These are phyloP conservation scores for Drosophila serrata DNA, from an alignment of 1,140 invertebrate genomes.

Conservation along the genomic window DNA sequence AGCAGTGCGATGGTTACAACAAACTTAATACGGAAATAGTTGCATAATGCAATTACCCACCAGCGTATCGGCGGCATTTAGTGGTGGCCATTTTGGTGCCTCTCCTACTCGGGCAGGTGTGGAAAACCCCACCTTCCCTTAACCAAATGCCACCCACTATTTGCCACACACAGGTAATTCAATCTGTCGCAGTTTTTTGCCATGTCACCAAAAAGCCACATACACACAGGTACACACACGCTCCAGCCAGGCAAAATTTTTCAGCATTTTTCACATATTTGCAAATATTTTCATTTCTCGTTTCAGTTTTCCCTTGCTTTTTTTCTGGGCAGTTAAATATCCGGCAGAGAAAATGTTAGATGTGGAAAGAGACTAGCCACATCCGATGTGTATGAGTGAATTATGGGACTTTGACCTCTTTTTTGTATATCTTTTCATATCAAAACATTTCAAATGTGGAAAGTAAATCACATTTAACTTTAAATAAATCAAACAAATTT, in stretches of 20 bases:
- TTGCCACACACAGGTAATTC: slow-evolving; percentile 69
- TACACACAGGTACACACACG: background rate
- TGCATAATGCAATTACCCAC: slow-evolving; percentile 82
- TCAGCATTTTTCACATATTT: slow-evolving; percentile 74
- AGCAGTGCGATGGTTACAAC: slow-evolving; percentile 56
- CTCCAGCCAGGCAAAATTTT: slow-evolving; percentile 64
- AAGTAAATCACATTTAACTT: background rate
- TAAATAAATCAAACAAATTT: background rate
- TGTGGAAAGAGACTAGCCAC: slow-evolving; percentile 24
- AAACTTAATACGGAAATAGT: slow-evolving; percentile 81
- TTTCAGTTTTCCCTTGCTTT: slow-evolving; percentile 23
- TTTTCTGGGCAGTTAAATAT: slow-evolving; percentile 44
- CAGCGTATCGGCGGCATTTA: slow-evolving; percentile 68
- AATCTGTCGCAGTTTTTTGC: slow-evolving; percentile 78
- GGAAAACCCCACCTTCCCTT: background rate
- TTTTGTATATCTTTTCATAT: background rate
- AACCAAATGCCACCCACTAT: slow-evolving; percentile 1
- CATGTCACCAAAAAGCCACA: slow-evolving; percentile 37
- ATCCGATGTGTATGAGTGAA: slow-evolving; percentile 54
- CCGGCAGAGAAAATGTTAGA: slow-evolving; percentile 39
- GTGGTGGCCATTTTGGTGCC: slow-evolving; percentile 46
- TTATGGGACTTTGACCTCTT: slow-evolving; percentile 24
- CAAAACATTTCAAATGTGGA: slow-evolving; percentile 5
- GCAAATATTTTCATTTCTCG: slow-evolving; percentile 71
- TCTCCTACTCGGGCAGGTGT: too few species aligned